Evolutionary conservation across 2,888 invertebrate species (phyloP), one percentile per base, ranked within the genome.

Genomic region (Mythimna loreyi): DNA sequence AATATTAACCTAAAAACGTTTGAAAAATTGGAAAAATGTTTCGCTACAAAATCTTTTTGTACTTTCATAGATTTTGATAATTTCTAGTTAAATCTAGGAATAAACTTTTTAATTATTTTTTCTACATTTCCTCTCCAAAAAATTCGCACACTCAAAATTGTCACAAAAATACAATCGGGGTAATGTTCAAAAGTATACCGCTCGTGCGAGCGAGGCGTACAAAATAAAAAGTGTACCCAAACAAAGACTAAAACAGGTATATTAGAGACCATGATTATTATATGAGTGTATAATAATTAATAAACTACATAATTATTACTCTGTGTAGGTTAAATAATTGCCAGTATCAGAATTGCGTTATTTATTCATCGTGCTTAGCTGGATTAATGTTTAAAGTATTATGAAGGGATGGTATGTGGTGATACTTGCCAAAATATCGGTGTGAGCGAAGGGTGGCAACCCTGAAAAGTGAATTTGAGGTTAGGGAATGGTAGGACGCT

Each of bases 381-480:
- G 89, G 87, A 66, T 86, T 86, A 85, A 85, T 86, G 83, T 86
- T 85, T 83, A 85, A 84, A 77, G 70, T 75, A 67, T 83, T 83
- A 83, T 79, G 74, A 77, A 77, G 72, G 72, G 73, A 73, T 62
- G 76, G 83, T 81, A 75, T 62, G 71, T 56, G 67, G 72, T 80
- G 63, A 80, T 84, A 92, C 92, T 93, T 92, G 94, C 94, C 93
- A 93, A 94, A 92, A 88, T 84, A 77, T 83, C 89, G 92, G 92
- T 94, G 94, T 92, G 94, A 91, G 91, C 90, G 92, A 89, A 85
- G 83, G 45, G 43, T 56, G 49, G 40, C 47, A 56, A 58, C 33
- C 55, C 67, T 43, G 11, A 75, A 70, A 72, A 56, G 71, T 59
- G 67, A 55, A 61, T 77, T 71, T 74, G 58, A 57, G 75, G 43